These are phyloP conservation scores for Apomyelois bistriatella DNA, from an alignment of 2,888 invertebrate genomes.

Conservation along the genomic window DNA sequence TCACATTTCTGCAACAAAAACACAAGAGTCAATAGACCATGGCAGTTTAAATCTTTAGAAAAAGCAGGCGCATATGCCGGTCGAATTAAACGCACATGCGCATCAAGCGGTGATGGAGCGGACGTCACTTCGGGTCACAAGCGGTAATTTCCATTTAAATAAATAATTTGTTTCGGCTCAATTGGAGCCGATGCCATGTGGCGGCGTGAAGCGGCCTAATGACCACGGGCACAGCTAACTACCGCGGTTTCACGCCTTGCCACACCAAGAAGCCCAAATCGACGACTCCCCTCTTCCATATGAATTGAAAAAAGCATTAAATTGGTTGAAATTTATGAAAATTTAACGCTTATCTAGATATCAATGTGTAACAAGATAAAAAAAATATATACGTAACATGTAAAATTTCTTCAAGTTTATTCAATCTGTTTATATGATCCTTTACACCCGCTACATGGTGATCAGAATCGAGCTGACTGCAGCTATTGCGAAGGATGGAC, in stretches of 20 bases:
- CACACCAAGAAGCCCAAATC: conserved; percentile 28
- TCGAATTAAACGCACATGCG: conserved; percentile 58
- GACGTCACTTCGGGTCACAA: conserved; percentile 36
- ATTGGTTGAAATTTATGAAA: not conserved
- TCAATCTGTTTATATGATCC: too few species aligned
- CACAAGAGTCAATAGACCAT: conserved; percentile 42
- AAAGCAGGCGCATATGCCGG: conserved; percentile 52
- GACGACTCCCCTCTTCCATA: conserved; percentile 13
- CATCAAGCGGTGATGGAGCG: conserved; percentile 37
- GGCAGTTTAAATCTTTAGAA: conserved; percentile 42
- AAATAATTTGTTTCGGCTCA: conserved; percentile 74
- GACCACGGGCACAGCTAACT: conserved; percentile 60
- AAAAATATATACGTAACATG: too few species aligned
- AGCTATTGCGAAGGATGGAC: too few species aligned
- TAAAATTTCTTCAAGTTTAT: too few species aligned
- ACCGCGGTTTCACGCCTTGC: conserved; percentile 72
- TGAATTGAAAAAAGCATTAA: conserved; percentile 3
- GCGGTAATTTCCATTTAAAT: conserved; percentile 74
- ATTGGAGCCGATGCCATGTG: conserved; percentile 67
- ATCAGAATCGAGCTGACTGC: too few species aligned
- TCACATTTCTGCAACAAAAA: not conserved
- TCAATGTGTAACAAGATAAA: too few species aligned
- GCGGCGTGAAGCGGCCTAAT: conserved; percentile 60
- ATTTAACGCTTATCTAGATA: not conserved
- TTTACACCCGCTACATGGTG: too few species aligned